Base-by-base conservation (phyloP, 2,888 invertebrate genomes). In the Xestia xanthographa region DNA sequence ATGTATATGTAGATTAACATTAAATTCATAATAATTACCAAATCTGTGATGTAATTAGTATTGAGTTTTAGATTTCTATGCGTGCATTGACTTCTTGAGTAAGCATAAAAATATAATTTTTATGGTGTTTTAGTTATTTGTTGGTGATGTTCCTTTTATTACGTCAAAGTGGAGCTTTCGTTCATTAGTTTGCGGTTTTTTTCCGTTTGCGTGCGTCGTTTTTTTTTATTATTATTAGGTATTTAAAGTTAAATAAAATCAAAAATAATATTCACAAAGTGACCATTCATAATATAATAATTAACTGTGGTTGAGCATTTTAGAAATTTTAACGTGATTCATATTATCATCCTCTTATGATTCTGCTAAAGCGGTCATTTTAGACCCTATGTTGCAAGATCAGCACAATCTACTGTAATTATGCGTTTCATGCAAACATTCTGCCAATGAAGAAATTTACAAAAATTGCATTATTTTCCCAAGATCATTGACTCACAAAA, bases 1-100 rank as follows among this genome's bases (percentile, higher is more conserved):
- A 77, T 80, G 69, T 58, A 68, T 79, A 79, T 60, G 34, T 14
- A 53, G 41, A 67, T 53, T 38, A 66, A 69, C 22, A 76, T 74
- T 66, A 72, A 41, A 70, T 78, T 77, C 29, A 34, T 72, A 77
- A 68, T 87, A 71, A 71, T 79, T 65, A 72, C n/a, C 29, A 65
- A 79, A 75, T 67, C 34, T 60, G 41, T 84, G 53, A 43, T 43
- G 56, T 76, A 71, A 74, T 82, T 82, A 74, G 66, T 68, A 65
- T 14, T 11, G 48, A 70, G 58, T 70, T 72, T 62, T 56, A 41
- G 26, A 71, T 70, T 66, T 79, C 66, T 66, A 34, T 72, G 45
- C 26, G 43, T 60, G 26, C n/a, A 50, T 67, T 53, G 45, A 66
- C 14, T 72, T 62, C 29, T 75, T 81, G 26, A 58, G 48, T 38